These are phyloP conservation scores for Archocentrus centrarchus DNA, from an alignment of 2,113 vertebrate species.

Conservation along the genomic window DNA sequence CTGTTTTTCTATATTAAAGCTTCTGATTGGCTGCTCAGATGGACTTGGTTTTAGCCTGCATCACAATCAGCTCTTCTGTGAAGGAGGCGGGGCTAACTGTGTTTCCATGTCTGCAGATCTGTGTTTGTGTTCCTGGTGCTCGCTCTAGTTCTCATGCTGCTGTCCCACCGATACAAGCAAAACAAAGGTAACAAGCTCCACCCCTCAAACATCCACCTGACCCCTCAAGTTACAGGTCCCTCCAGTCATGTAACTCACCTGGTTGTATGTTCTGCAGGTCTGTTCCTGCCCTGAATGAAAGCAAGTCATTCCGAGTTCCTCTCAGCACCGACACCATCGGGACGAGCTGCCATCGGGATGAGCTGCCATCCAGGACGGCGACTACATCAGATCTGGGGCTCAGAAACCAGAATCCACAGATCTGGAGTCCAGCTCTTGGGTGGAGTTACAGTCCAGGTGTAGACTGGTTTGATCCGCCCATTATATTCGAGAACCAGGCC, in stretches of 20 bases:
- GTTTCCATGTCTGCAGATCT: constrained; percentile 2
- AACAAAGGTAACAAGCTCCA: neutral
- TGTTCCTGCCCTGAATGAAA: neutral
- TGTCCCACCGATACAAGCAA: neutral
- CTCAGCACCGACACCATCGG: neutral
- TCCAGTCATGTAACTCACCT: neutral
- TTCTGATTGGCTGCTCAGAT: neutral
- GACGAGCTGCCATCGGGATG: neutral
- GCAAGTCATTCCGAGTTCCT: neutral
- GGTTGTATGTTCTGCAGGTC: neutral
- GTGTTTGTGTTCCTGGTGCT: neutral
- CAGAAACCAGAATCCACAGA: neutral
- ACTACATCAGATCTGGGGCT: neutral
- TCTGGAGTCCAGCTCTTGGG: neutral
- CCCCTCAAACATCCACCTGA: neutral
- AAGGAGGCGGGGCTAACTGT: constrained; percentile 4
- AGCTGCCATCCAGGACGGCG: neutral
- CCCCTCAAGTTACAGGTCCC: neutral
- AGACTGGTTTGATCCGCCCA: neutral
- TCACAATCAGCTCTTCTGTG: neutral
- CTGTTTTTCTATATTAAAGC: neutral
- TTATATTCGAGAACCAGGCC: neutral
- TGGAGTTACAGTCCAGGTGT: accelerated
- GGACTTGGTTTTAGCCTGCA: neutral
- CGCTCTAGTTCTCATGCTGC: neutral